These are phyloP conservation scores for Hippocampus abdominalis DNA, from an alignment of 2,113 vertebrate species.

Conservation along the genomic window DNA sequence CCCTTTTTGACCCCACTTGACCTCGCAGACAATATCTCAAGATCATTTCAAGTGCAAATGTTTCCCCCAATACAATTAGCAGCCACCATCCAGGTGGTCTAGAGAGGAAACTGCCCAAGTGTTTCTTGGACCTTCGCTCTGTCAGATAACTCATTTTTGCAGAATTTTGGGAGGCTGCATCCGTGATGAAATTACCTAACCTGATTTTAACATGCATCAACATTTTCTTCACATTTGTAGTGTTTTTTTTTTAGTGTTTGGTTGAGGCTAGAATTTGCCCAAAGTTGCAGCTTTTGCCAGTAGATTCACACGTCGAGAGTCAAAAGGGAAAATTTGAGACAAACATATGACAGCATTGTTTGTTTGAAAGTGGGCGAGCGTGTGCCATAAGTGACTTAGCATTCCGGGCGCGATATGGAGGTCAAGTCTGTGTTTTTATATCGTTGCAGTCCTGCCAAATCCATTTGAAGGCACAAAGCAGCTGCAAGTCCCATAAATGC, in stretches of 20 bases:
- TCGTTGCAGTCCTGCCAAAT: conserved; percentile 10
- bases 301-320: conserved; percentile 27
- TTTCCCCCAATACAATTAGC: conserved; percentile 27
- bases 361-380: conserved; percentile 19
- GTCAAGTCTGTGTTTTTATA: conserved; percentile 11
- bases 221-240: not conserved
- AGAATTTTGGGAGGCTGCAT: conserved; percentile 33
- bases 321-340: conserved; percentile 35
- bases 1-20: conserved; percentile 58
- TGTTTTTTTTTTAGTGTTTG: not conserved
- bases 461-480: not conserved
- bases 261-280: not conserved
- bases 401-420: conserved; percentile 29
- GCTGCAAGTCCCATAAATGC: conserved; percentile 17
- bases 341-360: conserved; percentile 21
- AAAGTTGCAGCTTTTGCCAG: conserved; percentile 17
- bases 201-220: conserved; percentile 5
- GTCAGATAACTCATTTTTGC: conserved; percentile 18
- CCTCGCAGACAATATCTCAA: conserved; percentile 48
- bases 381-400: conserved; percentile 23
- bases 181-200: conserved; percentile 33
- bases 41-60: conserved; percentile 46
- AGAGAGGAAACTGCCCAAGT: conserved; percentile 51
- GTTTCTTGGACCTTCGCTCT: conserved; percentile 45
- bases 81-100: conserved; percentile 55